Percentiles rank a stretch among this genome's conserved stretches.
These are phyloP conservation scores for Anolis apletophallus DNA, from an alignment of 2,797 vertebrate species.

Conservation along the genomic window DNA sequence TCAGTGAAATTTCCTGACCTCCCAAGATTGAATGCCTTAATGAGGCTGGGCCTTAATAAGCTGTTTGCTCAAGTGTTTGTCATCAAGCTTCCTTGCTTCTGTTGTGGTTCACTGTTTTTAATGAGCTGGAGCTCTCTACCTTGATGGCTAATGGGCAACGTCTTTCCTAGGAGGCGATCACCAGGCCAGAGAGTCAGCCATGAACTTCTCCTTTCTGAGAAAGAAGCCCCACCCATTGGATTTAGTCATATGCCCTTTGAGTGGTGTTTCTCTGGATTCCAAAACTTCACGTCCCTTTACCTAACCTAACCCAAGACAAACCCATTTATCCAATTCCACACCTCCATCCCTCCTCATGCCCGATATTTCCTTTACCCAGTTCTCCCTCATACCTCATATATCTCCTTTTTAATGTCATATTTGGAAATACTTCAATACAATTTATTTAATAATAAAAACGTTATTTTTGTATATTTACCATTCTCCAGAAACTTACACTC, in stretches of 20 bases:
- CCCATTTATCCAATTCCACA: no score
- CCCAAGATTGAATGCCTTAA: slow-evolving; percentile 17
- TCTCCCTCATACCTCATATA: no score
- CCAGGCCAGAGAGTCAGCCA: neutral
- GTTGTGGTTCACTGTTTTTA: slow-evolving; percentile 7
- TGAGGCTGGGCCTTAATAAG: slow-evolving; percentile 44
- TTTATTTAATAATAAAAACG: no score
- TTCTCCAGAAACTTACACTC: neutral
- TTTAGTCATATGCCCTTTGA: neutral
- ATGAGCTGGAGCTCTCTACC: slow-evolving; percentile 29
- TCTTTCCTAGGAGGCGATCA: slow-evolving; percentile 12
- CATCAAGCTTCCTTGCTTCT: slow-evolving; percentile 47
- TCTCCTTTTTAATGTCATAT: no score
- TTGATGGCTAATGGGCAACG: neutral
- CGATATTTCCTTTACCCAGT: no score
- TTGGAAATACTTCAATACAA: no score
- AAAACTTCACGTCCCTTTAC: neutral
- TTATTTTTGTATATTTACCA: neutral
- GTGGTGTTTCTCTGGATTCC: neutral
- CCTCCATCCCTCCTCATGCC: no score
- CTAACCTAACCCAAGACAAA: no score
- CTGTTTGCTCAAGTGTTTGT: slow-evolving; percentile 31
- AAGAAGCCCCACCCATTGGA: neutral
- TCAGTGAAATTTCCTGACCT: slow-evolving; percentile 30
- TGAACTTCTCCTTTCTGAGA: neutral